These are phyloP conservation scores for Smithornis capensis DNA, from an alignment of 2,113 vertebrate species.

Conservation along the genomic window DNA sequence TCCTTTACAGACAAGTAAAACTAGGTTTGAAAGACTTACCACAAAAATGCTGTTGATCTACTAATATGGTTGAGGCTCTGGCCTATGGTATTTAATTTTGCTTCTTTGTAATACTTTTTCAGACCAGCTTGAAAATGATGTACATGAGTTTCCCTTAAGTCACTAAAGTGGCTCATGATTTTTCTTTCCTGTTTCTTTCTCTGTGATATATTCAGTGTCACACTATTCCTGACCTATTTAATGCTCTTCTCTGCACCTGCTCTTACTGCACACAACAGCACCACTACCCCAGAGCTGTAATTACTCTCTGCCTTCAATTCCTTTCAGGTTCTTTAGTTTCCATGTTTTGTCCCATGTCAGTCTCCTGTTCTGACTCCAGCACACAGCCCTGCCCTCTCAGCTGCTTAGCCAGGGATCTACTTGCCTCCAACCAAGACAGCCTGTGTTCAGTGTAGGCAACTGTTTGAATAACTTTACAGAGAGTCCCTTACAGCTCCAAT, in stretches of 20 bases:
- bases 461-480: background rate
- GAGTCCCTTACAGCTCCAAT: background rate
- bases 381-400: accelerated
- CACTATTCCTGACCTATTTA: background rate
- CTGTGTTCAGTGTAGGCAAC: background rate
- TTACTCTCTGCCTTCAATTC: background rate
- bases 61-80: background rate
- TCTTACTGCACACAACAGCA: background rate
- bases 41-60: background rate
- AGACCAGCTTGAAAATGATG: background rate
- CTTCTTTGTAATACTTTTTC: background rate
- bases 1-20: background rate
- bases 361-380: background rate
- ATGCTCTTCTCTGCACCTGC: background rate
- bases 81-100: background rate
- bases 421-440: accelerated
- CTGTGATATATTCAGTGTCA: background rate
- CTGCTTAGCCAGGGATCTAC: background rate
- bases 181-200: background rate
- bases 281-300: background rate
- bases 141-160: background rate
- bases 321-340: background rate
- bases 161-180: background rate
- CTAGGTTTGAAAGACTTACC: background rate
- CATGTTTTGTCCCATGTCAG: background rate